Percentiles rank a stretch among this genome's conserved stretches.
These are phyloP conservation scores for Nylanderia fulva DNA, from an alignment of 1,140 invertebrate genomes.

Conservation along the genomic window DNA sequence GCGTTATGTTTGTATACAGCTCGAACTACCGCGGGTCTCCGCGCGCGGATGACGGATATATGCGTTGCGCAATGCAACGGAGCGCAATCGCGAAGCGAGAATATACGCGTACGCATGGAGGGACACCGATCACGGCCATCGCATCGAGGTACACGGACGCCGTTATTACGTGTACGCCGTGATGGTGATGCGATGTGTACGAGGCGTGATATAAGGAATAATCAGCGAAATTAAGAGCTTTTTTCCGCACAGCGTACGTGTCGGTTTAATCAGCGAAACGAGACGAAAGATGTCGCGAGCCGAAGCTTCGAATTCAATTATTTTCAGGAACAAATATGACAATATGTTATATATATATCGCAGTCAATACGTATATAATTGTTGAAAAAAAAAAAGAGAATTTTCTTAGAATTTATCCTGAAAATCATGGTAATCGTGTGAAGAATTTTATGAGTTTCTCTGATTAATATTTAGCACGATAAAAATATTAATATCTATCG, in stretches of 20 bases:
- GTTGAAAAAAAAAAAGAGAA: no score
- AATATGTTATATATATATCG: no score
- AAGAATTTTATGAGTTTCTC: no score
- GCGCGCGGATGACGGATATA: conserved; percentile 36
- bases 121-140: conserved; percentile 22
- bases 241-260: neutral
- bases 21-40: conserved; percentile 1
- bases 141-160: neutral
- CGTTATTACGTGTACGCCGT: neutral
- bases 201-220: conserved; percentile 10
- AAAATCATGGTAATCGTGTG: no score
- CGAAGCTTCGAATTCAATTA: neutral
- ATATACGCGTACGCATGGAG: neutral
- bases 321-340: neutral
- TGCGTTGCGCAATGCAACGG: conserved; percentile 24
- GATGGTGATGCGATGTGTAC: no score
- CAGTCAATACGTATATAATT: neutral
- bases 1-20: conserved; percentile 56
- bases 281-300: neutral
- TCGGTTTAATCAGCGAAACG: neutral
- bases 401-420: no score
- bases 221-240: conserved; percentile 8
- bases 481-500: no score
- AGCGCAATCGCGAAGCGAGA: neutral
- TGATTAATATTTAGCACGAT: no score